These are phyloP conservation scores for Dorcus hopei DNA, from an alignment of 2,888 invertebrate species.

Conservation along the genomic window DNA sequence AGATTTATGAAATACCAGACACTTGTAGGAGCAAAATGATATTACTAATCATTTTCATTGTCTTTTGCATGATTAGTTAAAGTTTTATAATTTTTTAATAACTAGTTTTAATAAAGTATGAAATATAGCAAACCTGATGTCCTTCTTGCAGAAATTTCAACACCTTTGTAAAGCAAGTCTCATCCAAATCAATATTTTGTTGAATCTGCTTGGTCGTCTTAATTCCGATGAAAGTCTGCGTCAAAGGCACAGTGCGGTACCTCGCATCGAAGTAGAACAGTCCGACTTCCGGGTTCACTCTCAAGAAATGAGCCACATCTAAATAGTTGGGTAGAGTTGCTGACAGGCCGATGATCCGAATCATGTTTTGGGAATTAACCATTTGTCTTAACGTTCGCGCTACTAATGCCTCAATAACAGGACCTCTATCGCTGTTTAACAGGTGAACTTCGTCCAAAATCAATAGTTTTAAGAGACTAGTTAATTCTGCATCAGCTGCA, in stretches of 20 bases:
- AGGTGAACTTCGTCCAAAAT: conserved; percentile 98
- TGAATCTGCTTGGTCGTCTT: conserved; percentile 37
- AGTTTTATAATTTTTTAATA: no score
- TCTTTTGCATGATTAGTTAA: no score
- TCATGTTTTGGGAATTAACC: conserved; percentile 89
- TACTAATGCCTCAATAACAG: conserved; percentile 95
- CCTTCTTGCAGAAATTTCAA: conserved; percentile 78
- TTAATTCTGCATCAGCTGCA: conserved; percentile 80
- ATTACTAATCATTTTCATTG: no score
- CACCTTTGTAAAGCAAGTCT: conserved; percentile 90
- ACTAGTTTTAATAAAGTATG: conserved; percentile 25
- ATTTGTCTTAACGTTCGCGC: conserved; percentile 92
- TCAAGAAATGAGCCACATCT: conserved; percentile 91
- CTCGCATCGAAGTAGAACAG: conserved; percentile 92
- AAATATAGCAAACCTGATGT: conserved; percentile 65
- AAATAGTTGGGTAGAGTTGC: conserved; percentile 97
- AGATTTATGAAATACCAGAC: no score
- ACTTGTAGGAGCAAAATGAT: no score
- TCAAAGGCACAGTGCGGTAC: conserved; percentile 92
- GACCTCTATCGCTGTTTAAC: conserved; percentile 94
- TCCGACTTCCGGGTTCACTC: conserved; percentile 89
- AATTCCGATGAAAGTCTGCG: conserved; percentile 75
- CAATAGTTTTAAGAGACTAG: conserved; percentile 85
- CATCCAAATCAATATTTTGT: conserved; percentile 76
- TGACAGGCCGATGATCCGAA: conserved; percentile 93